These are phyloP conservation scores for Crocallis elinguaria DNA, from an alignment of 2,888 invertebrate species.

Conservation along the genomic window DNA sequence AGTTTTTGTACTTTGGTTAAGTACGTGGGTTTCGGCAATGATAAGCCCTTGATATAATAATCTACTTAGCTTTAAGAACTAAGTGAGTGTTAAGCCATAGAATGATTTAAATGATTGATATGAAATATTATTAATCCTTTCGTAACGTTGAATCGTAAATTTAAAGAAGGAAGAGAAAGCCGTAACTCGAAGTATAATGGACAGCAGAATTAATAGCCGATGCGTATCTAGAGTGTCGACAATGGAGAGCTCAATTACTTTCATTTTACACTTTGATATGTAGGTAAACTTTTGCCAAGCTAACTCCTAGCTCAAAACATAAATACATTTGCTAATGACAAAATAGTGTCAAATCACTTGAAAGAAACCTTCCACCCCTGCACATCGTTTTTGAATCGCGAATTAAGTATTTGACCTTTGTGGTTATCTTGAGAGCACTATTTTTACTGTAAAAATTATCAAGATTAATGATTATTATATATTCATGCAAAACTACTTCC, in stretches of 20 bases:
- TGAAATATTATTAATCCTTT: constrained; percentile 13
- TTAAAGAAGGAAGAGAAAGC: constrained; percentile 20
- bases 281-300: too few relatives aligned
- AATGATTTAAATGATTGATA: neutral
- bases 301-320: too few relatives aligned
- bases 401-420: too few relatives aligned
- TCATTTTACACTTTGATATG: neutral
- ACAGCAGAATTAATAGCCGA: constrained; percentile 19
- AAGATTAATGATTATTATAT: too few relatives aligned
- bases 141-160: constrained; percentile 13
- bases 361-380: too few relatives aligned
- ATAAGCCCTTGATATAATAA: constrained; percentile 34
- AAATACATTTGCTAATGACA: too few relatives aligned
- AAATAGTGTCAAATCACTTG: too few relatives aligned
- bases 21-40: constrained; percentile 47
- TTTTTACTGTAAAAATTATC: too few relatives aligned
- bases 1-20: constrained; percentile 51
- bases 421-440: too few relatives aligned
- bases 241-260: constrained; percentile 5
- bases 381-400: too few relatives aligned
- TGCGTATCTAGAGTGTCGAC: constrained; percentile 27
- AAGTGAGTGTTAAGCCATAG: neutral
- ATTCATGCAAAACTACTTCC: too few relatives aligned
- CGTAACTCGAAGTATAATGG: neutral
- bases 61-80: constrained; percentile 28